A percentile compares a stretch with the other conserved stretches of the same genome.
phyloP scores from a whole-genome alignment of 1,140 invertebrate genomes.

The Drosophila melanica region DNA sequence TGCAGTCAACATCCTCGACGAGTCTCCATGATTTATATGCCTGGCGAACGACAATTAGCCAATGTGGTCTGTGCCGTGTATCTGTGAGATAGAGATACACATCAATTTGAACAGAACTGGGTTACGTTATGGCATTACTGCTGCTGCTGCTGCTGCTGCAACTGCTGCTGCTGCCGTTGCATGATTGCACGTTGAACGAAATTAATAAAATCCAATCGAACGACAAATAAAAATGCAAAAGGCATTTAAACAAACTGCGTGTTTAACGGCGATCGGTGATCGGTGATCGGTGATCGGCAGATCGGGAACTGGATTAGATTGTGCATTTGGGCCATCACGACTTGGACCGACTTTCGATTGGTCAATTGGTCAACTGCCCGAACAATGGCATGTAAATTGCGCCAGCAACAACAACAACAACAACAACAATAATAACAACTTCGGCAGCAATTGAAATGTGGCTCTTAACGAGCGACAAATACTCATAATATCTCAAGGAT shows the following conservation, averaged over 20 bases:
- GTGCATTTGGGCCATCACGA: constrained; percentile 73
- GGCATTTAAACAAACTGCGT: constrained; percentile 29
- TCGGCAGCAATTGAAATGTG: constrained; percentile 18
- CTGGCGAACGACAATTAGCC: constrained; percentile 72
- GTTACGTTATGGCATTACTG: constrained; percentile 39
- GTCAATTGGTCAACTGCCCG: constrained; percentile 48
- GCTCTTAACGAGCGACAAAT: constrained; percentile 50
- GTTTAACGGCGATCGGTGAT: constrained; percentile 28
- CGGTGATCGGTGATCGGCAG: not conserved
- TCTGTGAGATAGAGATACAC: constrained; percentile 67
- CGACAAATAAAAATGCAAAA: constrained; percentile 43
- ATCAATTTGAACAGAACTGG: constrained; percentile 71
- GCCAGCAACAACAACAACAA: constrained; percentile 7
- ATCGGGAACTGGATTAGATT: constrained; percentile 26
- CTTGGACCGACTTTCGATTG: constrained; percentile 36
- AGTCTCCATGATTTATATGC: constrained; percentile 76
- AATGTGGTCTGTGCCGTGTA: constrained; percentile 47
- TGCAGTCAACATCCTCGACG: constrained; percentile 61
- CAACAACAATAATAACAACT: constrained; percentile 2
- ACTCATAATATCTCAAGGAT: constrained; percentile 57
- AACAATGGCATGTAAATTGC: constrained; percentile 78
- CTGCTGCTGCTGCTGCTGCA: constrained; percentile 23
- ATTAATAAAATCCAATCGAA: constrained; percentile 36
- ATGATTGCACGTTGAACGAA: constrained; percentile 38
- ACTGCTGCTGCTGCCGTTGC: constrained; percentile 14